These are phyloP conservation scores for Tragopan temminckii DNA, from an alignment of 2,797 vertebrate genomes.

Conservation along the genomic window DNA sequence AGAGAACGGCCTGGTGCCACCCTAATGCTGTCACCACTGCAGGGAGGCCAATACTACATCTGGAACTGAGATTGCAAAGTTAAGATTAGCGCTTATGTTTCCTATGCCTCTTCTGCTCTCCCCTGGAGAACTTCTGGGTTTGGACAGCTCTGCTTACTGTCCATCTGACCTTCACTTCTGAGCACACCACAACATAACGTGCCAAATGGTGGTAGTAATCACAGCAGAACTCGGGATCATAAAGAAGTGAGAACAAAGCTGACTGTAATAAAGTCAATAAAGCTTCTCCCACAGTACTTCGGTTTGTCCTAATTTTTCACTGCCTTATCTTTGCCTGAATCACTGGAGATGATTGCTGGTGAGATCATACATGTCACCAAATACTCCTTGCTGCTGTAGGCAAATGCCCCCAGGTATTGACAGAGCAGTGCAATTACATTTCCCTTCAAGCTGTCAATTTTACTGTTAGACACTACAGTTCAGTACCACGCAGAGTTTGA, in stretches of 20 bases:
- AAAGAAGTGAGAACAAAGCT: background rate
- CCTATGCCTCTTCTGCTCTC: background rate
- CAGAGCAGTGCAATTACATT: slow-evolving; percentile 31
- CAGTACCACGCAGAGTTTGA: background rate
- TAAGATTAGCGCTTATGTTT: background rate
- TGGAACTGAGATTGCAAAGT: background rate
- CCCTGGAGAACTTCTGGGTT: background rate
- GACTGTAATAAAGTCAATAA: background rate
- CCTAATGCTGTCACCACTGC: background rate
- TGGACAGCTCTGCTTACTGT: background rate
- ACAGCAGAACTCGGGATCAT: background rate
- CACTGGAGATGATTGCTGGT: background rate
- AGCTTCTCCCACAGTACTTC: slow-evolving; percentile 25
- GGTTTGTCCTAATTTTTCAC: slow-evolving; percentile 46
- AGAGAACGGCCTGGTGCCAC: background rate
- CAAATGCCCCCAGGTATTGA: background rate
- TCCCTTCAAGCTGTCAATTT: background rate
- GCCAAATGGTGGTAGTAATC: background rate
- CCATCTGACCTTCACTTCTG: background rate
- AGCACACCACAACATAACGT: background rate
- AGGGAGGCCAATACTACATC: background rate
- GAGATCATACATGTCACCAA: slow-evolving; percentile 2
- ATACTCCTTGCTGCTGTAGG: background rate
- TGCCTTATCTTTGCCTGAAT: background rate
- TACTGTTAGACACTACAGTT: background rate